Evolutionary conservation across 2,113 vertebrate genomes (phyloP), one percentile per base, ranked within the genome.

Genomic region (Nettapus auritus): DNA sequence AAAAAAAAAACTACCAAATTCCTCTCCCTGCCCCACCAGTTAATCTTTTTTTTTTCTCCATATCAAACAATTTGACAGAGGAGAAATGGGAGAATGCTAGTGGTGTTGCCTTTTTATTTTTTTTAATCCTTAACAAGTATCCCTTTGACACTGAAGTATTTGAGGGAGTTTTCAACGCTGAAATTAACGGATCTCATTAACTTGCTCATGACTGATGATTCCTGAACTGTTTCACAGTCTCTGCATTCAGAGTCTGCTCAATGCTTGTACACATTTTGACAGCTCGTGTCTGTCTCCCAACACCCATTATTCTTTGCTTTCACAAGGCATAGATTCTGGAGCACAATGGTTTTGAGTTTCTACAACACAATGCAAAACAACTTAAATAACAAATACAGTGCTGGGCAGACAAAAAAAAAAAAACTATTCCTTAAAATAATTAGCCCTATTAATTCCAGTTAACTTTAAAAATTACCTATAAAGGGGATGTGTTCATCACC

Each of bases 21-120:
- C 21, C 14, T 78, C 28, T 75, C n/a, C 13, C 21, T 1, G 1
- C 1, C 2, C 2, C 2, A 7, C 8, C 48, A 46, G 6, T 68
- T 76, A n/a, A 71, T 42, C n/a, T 70, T 53, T 59, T 10, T 25
- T 80, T 70, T 53, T 68, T 10, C 23, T 76, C 13, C 4, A 52
- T 2, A 1, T 31, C 63, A 83, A 66, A 18, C 22, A 48, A 13
- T n/a, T 42, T 66, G 21, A 70, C 31, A 89, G 10, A 22, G 3
- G 63, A 71, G 25, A 83, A 95, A 36, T 10, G 3, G 34, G 8
- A 36, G 33, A 89, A 70, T 3, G 0, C 6, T 3, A 3, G 46
- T 48, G 46, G 20, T 48, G 20, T 48, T 48, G 46, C 44, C 9
- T 3, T 0, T 25, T 42, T 40, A 0, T 22, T 44, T 44, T 56